A percentile compares a stretch with the other conserved stretches of the same genome.
Conservation (phyloP, 2,888 invertebrate genomes). For the Apotomis turbidana region DNA sequence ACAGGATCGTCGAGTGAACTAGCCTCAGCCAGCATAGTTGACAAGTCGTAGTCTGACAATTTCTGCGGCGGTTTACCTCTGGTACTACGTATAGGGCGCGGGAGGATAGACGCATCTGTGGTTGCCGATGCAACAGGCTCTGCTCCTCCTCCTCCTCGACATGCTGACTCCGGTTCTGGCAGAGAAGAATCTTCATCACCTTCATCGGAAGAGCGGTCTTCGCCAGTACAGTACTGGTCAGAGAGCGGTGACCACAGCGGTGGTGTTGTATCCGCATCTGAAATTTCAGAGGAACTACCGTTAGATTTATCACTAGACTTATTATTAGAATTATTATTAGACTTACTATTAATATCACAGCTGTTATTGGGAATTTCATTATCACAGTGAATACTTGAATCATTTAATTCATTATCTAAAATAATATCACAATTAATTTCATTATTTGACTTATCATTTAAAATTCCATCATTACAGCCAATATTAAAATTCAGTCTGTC, state of each 20-base stretch:
- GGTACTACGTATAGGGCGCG: no score
- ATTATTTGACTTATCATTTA: background rate
- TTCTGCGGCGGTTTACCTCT: no score
- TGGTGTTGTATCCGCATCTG: background rate
- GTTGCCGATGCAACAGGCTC: no score
- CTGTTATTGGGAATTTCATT: background rate
- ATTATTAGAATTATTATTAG: no score
- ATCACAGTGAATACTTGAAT: background rate
- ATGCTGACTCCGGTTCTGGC: no score
- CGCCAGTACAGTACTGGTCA: no score
- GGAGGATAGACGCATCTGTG: no score
- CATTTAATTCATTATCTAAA: no score
- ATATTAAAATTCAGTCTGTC: background rate
- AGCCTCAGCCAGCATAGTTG: background rate
- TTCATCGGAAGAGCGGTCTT: no score
- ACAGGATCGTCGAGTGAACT: background rate
- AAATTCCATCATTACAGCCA: background rate
- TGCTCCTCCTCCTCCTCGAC: no score
- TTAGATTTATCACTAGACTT: background rate
- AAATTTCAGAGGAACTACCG: background rate
- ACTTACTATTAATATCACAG: background rate
- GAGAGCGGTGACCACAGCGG: background rate
- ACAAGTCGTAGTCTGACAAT: background rate
- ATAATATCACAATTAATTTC: background rate
- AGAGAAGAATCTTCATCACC: no score